These are phyloP conservation scores for Ophion ellenae DNA, from an alignment of 2,888 invertebrate species.

Conservation along the genomic window DNA sequence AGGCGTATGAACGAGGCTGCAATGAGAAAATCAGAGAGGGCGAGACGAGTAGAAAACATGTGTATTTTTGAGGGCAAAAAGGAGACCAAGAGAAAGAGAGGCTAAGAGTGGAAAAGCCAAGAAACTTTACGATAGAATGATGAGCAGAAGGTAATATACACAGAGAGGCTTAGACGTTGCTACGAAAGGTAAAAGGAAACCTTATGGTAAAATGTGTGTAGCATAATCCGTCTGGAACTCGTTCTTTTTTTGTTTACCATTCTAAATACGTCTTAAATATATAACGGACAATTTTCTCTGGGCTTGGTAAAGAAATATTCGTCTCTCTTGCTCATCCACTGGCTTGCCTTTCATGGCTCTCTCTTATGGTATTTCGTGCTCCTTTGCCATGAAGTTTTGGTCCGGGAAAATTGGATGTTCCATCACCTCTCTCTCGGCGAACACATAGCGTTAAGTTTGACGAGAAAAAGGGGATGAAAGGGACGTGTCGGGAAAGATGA, in stretches of 20 bases:
- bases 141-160: conserved; percentile 54
- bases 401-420: conserved; percentile 75
- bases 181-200: conserved; percentile 63
- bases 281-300: conserved; percentile 76
- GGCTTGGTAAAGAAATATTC: conserved; percentile 20
- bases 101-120: conserved; percentile 19
- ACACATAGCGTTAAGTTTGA: conserved; percentile 25
- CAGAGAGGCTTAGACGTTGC: conserved; percentile 65
- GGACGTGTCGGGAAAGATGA: conserved; percentile 28
- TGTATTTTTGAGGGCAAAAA: background rate
- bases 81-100: background rate
- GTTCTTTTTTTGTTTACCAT: conserved; percentile 72
- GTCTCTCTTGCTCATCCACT: background rate
- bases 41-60: background rate
- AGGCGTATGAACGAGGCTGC: conserved; percentile 35
- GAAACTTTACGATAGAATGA: conserved; percentile 35
- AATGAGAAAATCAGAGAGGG: conserved; percentile 34
- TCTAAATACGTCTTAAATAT: conserved; percentile 77
- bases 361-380: conserved; percentile 28
- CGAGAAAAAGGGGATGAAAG: conserved; percentile 48
- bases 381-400: conserved; percentile 75
- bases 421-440: conserved; percentile 32
- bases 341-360: conserved; percentile 6
- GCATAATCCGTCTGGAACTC: conserved; percentile 71
- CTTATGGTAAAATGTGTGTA: conserved; percentile 64